A percentile compares a stretch with the other conserved stretches of the same genome.
phyloP scores from a whole-genome alignment of 2,113 vertebrate genomes.

The Barnardius zonarius region DNA sequence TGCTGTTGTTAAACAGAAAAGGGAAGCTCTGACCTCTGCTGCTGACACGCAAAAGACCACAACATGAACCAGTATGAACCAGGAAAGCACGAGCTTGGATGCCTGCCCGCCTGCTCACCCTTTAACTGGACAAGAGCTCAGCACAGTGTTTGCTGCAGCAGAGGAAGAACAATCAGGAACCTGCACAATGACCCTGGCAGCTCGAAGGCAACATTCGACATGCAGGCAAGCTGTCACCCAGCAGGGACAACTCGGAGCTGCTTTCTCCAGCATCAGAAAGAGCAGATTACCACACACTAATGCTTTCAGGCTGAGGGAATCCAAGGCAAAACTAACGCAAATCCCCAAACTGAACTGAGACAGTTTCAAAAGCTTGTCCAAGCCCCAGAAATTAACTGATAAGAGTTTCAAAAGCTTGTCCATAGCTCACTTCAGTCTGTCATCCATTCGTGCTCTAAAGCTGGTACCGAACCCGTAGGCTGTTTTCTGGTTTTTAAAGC shows the following conservation, averaged over 20 bases:
- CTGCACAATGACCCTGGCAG: background rate
- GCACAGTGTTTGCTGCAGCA: background rate
- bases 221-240: background rate
- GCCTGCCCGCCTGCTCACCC: accelerated
- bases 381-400: background rate
- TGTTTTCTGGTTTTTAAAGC: background rate
- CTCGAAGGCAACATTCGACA: background rate
- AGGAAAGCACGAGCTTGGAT: background rate
- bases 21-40: background rate
- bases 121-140: background rate
- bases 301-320: background rate
- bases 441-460: background rate
- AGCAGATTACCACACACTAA: background rate
- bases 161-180: background rate
- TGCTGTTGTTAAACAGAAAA: background rate
- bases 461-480: background rate
- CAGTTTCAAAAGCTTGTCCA: background rate
- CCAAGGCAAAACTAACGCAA: background rate
- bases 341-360: background rate
- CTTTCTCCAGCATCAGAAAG: background rate
- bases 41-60: background rate
- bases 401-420: background rate
- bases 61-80: background rate
- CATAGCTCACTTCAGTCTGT: background rate
- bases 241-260: background rate